Evolutionary conservation across 2,797 vertebrate species (phyloP), one percentile per base, ranked within the genome.

Genomic region (Poeciliopsis paucimaculata): DNA sequence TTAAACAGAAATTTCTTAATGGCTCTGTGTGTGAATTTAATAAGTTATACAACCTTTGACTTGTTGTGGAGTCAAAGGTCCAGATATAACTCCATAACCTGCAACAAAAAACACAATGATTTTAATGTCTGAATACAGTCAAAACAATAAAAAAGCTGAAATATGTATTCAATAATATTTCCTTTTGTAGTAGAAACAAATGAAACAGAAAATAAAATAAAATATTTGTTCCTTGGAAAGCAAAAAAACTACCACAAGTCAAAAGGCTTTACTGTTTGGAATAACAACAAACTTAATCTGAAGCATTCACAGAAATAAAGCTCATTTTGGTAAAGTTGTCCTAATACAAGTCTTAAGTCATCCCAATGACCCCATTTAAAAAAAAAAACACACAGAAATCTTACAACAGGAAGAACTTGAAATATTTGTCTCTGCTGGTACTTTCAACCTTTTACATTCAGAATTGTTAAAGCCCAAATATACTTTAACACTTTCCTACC

Each of bases 1-100:
- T 62, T n/a, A 13, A 0, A 72, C 72, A 10, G 0, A 28, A 5
- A 6, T n/a, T 71, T 1, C 9, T 72, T 13, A 57, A 72, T 16
- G 43, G 13, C 16, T 46, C 68, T 26, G 12, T 28, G 28, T 34
- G 28, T 39, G 2, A 18, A 31, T 62, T 23, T 45, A 57, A 45
- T 1, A 60, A 47, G 1, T 76, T 45, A 2, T 84, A 89, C 82
- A 81, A 0, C 87, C 91, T 84, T 91, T 93, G 10, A 39, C 18
- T 73, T 73, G 77, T 36, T 72, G 77, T 39, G 41, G 51, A 26
- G 13, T 49, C 41, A 53, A 39, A 46, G 53, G 55, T 26, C 77
- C 77, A 47, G 77, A 45, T 62, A 72, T 47, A 49, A 73, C 77
- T 9, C 77, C 77, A 49, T 73, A 62, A 12, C 55, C 77, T 78